These are phyloP conservation scores for Adrianichthys oophorus DNA, from an alignment of 2,797 vertebrate genomes.

Conservation along the genomic window DNA sequence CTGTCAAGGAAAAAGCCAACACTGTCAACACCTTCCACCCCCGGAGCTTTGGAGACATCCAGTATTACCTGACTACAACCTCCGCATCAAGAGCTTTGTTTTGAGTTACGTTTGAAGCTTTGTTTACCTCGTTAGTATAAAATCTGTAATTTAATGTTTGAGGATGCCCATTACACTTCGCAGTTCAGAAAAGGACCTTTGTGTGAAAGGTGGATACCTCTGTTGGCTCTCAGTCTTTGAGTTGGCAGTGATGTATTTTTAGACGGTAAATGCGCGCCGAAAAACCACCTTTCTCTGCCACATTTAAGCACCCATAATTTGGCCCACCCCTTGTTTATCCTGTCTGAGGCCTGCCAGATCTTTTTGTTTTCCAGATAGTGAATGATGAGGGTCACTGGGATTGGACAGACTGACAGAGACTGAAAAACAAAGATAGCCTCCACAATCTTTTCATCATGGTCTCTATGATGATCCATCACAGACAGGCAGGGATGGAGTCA, in stretches of 20 bases:
- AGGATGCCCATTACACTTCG: conserved; percentile 64
- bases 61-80: conserved; percentile 58
- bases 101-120: conserved; percentile 56
- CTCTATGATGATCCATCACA: conserved; percentile 22
- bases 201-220: conserved; percentile 45
- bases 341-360: conserved; percentile 33
- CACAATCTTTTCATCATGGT: conserved; percentile 27
- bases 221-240: conserved; percentile 42
- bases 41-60: conserved; percentile 42
- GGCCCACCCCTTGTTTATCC: conserved; percentile 67
- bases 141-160: conserved; percentile 65
- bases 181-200: conserved; percentile 50
- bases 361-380: conserved; percentile 58
- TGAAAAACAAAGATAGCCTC: conserved; percentile 30
- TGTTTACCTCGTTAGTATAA: conserved; percentile 67
- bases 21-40: conserved; percentile 65
- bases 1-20: conserved; percentile 51
- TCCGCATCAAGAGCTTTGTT: conserved; percentile 57
- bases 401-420: conserved; percentile 28
- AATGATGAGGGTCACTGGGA: conserved; percentile 56
- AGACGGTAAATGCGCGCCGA: conserved; percentile 58
- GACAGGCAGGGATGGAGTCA: conserved; percentile 20
- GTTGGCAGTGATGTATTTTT: conserved; percentile 65
- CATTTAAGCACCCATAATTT: conserved; percentile 72
- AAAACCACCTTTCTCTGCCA: conserved; percentile 66